These are phyloP conservation scores for Grantiella picta DNA, from an alignment of 2,113 vertebrate genomes.

Conservation along the genomic window DNA sequence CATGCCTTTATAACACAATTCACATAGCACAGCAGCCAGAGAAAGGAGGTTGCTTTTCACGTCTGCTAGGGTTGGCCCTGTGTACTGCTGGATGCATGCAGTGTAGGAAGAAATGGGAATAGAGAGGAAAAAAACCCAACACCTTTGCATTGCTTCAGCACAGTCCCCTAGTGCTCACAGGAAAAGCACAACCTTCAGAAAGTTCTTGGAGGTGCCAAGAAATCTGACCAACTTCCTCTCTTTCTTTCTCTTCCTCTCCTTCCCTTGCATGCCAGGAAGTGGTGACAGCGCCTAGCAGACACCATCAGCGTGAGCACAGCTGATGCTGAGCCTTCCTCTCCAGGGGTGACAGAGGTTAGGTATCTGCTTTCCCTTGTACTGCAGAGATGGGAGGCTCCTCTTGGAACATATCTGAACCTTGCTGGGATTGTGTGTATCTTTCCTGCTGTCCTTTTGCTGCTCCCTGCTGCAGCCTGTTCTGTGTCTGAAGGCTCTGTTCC, in stretches of 20 bases:
- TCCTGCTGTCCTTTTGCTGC: neutral
- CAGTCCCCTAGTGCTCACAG: neutral
- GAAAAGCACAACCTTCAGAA: neutral
- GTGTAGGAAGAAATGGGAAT: neutral
- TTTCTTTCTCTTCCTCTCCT: neutral
- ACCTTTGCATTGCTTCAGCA: neutral
- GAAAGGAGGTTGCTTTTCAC: neutral
- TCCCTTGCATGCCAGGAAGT: neutral
- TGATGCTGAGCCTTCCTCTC: neutral
- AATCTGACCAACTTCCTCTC: neutral
- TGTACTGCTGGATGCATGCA: accelerated
- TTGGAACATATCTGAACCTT: neutral
- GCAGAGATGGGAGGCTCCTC: neutral
- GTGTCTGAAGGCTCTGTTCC: neutral
- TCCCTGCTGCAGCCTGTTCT: neutral
- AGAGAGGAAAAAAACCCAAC: accelerated
- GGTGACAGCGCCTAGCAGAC: neutral
- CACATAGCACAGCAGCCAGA: neutral
- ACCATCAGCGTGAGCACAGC: neutral
- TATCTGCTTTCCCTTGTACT: neutral
- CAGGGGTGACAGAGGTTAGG: neutral
- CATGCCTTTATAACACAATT: neutral
- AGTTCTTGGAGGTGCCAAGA: neutral
- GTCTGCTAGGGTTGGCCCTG: neutral
- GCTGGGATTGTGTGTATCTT: neutral